These are phyloP conservation scores for Amphiprion clarkii DNA, from an alignment of 2,797 vertebrate species.

Conservation along the genomic window DNA sequence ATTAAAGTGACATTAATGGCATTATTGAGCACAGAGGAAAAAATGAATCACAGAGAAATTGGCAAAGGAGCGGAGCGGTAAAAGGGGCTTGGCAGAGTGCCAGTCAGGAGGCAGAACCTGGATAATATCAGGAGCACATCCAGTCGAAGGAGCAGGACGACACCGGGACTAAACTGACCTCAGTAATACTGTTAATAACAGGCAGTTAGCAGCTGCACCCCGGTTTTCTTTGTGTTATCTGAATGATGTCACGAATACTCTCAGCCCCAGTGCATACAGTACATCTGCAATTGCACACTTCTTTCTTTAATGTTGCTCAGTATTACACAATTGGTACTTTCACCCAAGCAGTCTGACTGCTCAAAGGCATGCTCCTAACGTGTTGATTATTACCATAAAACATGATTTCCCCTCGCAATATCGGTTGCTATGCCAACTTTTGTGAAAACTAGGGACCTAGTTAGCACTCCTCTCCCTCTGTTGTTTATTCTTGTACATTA, in stretches of 20 bases:
- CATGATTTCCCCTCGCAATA: slow-evolving; percentile 34
- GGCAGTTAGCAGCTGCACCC: slow-evolving; percentile 5
- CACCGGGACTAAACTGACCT: slow-evolving; percentile 19
- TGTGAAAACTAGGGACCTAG: slow-evolving; percentile 49
- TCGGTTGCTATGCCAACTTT: slow-evolving; percentile 73
- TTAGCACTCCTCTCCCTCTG: slow-evolving; percentile 46
- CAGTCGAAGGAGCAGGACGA: slow-evolving; percentile 16
- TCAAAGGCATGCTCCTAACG: slow-evolving; percentile 51
- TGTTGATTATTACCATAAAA: slow-evolving; percentile 59
- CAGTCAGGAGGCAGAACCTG: slow-evolving; percentile 64
- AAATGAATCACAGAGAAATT: slow-evolving; percentile 67
- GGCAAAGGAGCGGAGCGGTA: slow-evolving; percentile 59
- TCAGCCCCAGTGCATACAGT: background rate
- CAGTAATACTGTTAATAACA: slow-evolving; percentile 14
- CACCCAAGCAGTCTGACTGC: slow-evolving; percentile 28
- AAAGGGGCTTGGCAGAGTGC: slow-evolving; percentile 57
- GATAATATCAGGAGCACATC: slow-evolving; percentile 56
- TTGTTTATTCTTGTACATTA: slow-evolving; percentile 56
- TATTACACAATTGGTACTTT: slow-evolving; percentile 40
- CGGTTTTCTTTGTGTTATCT: slow-evolving; percentile 12
- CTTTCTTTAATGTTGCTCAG: slow-evolving; percentile 45
- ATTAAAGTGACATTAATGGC: slow-evolving; percentile 81
- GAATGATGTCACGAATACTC: background rate
- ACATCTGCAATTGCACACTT: slow-evolving; percentile 2
- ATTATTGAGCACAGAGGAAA: slow-evolving; percentile 71